Evolutionary conservation across 2,888 invertebrate species (phyloP), one percentile per base, ranked within the genome.

Genomic region (Tiliacea aurago): DNA sequence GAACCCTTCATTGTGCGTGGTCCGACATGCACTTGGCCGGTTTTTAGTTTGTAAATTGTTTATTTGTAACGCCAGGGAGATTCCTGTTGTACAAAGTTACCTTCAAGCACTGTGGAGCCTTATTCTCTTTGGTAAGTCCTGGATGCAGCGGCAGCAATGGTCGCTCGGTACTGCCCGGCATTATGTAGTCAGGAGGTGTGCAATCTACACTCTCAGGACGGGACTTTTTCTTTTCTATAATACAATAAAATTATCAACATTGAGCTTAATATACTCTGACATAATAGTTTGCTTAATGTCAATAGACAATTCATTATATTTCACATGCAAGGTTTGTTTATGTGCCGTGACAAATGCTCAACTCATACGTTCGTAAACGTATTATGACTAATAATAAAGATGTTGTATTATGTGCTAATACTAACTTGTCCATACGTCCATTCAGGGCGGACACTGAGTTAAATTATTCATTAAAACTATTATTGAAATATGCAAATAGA

Each of bases 181-280:
- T 98, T 88, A 99, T 99, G 93, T 98, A 99, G 90, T 99, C 99
- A 0, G 99, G 99, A 4, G 99, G 99, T 0, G 99, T 99, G 92
- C 99, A 99, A 93, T 99, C 99, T 0, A 99, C 98, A 83, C 98
- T 98, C 90, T 99, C 99, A 0, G 98, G 98, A 9, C 99, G 97
- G 72, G 97, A 97, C 88, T 98, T 98, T 94, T 99, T 99, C 95
- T 99, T 99, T 92, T 99, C 99, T 97, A 85, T 62, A 86, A 79
- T 72, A 80, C 45, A 72, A 72, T 55, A 62, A 45, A 58, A 62
- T 55, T 37, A 45, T 58, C 13, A 55, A 37, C 37, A 71, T 71
- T 43, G n/a, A 53, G 47, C 49, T 10, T 63, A 53, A 41, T 59
- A 59, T 37, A 55, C 49, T 58, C 33, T 71, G 71, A 63, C 53